phyloP scores from a whole-genome alignment of 2,113 vertebrate genomes.

The Dipodomys stephensi region DNA sequence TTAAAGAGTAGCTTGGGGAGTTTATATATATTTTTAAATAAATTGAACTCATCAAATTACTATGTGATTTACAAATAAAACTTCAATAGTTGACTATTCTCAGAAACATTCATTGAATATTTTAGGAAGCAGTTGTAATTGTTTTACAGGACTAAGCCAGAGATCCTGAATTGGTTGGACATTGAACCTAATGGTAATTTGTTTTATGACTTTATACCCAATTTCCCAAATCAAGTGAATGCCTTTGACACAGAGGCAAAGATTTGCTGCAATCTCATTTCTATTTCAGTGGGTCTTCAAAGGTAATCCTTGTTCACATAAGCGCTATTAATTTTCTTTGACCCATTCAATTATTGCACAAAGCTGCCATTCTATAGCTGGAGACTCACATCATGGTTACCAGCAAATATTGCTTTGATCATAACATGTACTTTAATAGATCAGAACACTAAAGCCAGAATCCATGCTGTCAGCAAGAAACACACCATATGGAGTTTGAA shows the following conservation, averaged over 20 bases:
- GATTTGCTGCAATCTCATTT: not conserved
- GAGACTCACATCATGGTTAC: not conserved
- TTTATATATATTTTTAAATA: conserved; percentile 3
- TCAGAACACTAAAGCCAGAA: conserved; percentile 54
- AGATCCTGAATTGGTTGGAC: not conserved
- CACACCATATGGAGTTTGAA: not conserved
- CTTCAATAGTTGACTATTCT: not conserved
- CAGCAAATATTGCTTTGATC: conserved; percentile 38
- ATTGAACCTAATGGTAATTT: not conserved
- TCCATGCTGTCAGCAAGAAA: conserved; percentile 57
- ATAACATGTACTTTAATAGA: conserved; percentile 45
- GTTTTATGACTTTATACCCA: not conserved
- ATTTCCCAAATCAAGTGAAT: not conserved
- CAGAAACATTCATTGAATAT: not conserved
- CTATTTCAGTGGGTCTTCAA: not conserved
- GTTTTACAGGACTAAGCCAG: not conserved
- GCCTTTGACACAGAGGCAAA: not conserved
- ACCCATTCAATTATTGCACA: conserved; percentile 3
- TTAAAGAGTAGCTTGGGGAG: not conserved
- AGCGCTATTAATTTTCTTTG: conserved; percentile 61
- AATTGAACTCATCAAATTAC: not conserved
- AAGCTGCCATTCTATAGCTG: not conserved
- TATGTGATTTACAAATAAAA: not conserved
- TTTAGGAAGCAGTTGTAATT: not conserved
- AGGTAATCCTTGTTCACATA: not conserved